These are phyloP conservation scores for Montipora cactus DNA, from an alignment of 64 coral and sea anemone genomes.

Conservation along the genomic window DNA sequence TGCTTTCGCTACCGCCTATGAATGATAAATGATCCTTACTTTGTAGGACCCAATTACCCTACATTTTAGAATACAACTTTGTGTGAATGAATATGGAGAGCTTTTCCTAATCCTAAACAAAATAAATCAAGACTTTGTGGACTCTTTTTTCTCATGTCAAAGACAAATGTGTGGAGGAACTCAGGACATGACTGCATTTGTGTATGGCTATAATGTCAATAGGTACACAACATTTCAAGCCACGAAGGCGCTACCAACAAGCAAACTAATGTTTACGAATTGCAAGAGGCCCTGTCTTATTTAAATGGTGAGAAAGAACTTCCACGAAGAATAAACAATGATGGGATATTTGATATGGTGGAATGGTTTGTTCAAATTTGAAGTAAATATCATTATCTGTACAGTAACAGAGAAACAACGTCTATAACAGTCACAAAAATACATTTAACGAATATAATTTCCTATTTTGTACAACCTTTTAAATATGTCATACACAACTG, in stretches of 20 bases:
- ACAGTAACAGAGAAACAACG: too few species aligned
- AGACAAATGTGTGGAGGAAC: slow-evolving; percentile 74
- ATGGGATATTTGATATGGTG: slow-evolving; percentile 22
- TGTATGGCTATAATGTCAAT: slow-evolving; percentile 61
- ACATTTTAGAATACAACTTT: neutral
- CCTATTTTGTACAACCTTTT: neutral
- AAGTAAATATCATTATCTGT: neutral
- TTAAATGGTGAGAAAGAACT: slow-evolving; percentile 50
- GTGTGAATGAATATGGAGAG: slow-evolving; percentile 46
- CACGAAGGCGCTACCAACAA: slow-evolving; percentile 56
- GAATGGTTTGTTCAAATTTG: slow-evolving; percentile 62
- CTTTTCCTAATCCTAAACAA: slow-evolving; percentile 64
- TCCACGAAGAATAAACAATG: slow-evolving; percentile 22
- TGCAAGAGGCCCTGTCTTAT: slow-evolving; percentile 52
- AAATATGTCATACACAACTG: neutral
- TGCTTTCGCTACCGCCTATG: too few species aligned
- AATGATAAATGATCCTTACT: too few species aligned
- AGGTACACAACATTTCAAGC: slow-evolving; percentile 47
- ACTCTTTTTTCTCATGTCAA: slow-evolving; percentile 80
- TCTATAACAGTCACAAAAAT: neutral
- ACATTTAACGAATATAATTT: neutral
- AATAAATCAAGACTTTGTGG: slow-evolving; percentile 73
- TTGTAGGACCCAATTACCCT: too few species aligned
- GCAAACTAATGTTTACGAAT: slow-evolving; percentile 69
- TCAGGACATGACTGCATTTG: slow-evolving; percentile 60